Base-by-base conservation (phyloP, 2,888 invertebrate genomes). In the Tridacna crocea region DNA sequence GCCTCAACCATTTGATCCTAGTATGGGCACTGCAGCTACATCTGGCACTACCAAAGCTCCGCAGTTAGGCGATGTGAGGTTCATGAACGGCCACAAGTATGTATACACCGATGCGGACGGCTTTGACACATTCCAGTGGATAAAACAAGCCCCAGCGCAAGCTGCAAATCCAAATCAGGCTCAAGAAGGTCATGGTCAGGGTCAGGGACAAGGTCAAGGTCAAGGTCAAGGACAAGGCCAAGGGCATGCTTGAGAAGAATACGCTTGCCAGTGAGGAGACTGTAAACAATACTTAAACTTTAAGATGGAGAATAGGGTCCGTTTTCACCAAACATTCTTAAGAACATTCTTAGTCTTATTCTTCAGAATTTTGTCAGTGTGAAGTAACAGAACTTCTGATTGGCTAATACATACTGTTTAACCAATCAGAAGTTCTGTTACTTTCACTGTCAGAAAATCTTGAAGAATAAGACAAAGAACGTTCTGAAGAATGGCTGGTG, bases 81-180 rank as follows among this genome's bases (percentile, higher is more conserved):
- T 12, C 61, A 47, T 65, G 22, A 36, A 72, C 13, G 68, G 73
- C 51, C 74, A 70, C 6, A 74, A 80, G 58, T 80, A 80, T 60
- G 58, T 75, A 4, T 80, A 47, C 17, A 72, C 75, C 19, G 83
- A 83, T 72, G 83, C 77, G 6, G 83, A 83, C 61, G 77, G 77
- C 1, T 80, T 70, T 36, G 83, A 83, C 19, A 60, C 66, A 27
- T 80, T 80, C 27, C 83, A 83, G 65, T 83, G 83, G 83, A 60
- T 80, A 19, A 82, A 82, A 47, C 73, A 68, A 68, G 60, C 75
- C 12, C 75, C 61, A 4, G 75, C 24, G 22, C n/a, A 17, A 19
- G 24, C 61, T n/a, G n/a, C 47, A 15, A 26, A 60, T n/a, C 73
- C 26, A 19, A 51, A 51, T 22, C 70, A 70, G 36, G 70, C 51